Conservation (phyloP, 2,113 vertebrate species). For the Gobio gobio region DNA sequence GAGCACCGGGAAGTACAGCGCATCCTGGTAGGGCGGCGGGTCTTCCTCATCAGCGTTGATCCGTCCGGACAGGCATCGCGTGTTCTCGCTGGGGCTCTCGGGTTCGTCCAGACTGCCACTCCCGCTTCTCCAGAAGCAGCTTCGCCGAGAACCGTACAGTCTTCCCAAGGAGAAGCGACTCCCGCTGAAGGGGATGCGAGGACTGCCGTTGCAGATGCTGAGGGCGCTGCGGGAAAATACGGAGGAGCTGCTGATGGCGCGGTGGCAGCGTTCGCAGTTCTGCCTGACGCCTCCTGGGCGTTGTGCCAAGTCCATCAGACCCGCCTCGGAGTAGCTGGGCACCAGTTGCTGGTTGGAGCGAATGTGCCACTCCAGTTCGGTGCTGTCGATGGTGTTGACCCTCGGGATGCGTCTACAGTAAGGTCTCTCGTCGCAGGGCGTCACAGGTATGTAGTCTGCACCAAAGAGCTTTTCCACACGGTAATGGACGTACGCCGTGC, state of each 20-base stretch:
- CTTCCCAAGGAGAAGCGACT: conserved; percentile 91
- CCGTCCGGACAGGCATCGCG: conserved; percentile 86
- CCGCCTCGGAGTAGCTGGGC: conserved; percentile 95
- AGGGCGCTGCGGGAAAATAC: conserved; percentile 95
- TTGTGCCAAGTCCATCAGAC: conserved; percentile 92
- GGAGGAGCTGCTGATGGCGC: conserved; percentile 93
- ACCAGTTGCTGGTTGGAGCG: conserved; percentile 96
- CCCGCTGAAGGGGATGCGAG: conserved; percentile 86
- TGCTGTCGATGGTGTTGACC: conserved; percentile 95
- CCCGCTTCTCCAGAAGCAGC: conserved; percentile 87
- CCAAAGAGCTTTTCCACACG: conserved; percentile 97
- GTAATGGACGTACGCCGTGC: conserved; percentile 91
- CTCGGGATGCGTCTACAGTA: conserved; percentile 90
- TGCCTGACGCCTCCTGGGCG: conserved; percentile 82
- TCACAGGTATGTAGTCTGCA: conserved; percentile 86
- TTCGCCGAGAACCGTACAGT: conserved; percentile 88
- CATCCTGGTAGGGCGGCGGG: conserved; percentile 92
- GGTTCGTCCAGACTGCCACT: conserved; percentile 84
- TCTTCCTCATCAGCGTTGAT: conserved; percentile 82
- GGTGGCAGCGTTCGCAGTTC: conserved; percentile 93
- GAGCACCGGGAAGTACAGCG: conserved; percentile 92
- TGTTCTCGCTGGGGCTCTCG: conserved; percentile 90
- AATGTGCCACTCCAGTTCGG: conserved; percentile 96
- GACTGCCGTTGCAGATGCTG: conserved; percentile 88
- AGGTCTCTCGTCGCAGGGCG: conserved; percentile 87